phyloP scores from a whole-genome alignment of 2,113 vertebrate genomes.

The Microcebus griseorufus region DNA sequence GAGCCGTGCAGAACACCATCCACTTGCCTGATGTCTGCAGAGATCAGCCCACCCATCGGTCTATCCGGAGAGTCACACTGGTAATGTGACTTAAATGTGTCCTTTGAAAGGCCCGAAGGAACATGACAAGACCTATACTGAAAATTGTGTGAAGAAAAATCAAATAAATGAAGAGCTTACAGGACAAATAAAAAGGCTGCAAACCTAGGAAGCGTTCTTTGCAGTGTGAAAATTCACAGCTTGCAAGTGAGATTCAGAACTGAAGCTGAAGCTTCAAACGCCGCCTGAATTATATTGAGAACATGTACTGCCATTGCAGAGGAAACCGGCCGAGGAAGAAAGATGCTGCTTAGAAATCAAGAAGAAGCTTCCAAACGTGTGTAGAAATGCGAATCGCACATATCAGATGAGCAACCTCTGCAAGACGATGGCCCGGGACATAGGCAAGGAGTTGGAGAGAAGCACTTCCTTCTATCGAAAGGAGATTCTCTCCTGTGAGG shows the following conservation, averaged over 20 bases:
- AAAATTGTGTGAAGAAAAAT: neutral
- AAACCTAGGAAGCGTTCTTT: fast-evolving
- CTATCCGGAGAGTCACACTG: neutral
- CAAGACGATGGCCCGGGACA: neutral
- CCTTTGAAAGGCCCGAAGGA: neutral
- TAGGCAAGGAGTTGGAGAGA: neutral
- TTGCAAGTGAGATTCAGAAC: neutral
- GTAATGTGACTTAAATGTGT: neutral
- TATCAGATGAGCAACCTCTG: neutral
- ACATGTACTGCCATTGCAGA: fast-evolving
- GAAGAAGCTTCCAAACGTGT: fast-evolving
- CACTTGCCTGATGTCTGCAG: neutral
- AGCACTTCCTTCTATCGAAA: fast-evolving
- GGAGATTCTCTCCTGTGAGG: neutral
- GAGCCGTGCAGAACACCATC: fast-evolving
- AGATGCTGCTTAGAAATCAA: fast-evolving
- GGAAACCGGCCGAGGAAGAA: neutral
- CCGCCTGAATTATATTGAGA: neutral
- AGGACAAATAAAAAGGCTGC: neutral
- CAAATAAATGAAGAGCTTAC: neutral
- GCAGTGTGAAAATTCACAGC: neutral
- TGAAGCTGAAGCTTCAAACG: neutral
- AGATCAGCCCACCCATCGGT: neutral
- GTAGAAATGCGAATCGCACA: fast-evolving
- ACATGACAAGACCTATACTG: neutral